Percentiles rank a stretch among this genome's conserved stretches.
These are phyloP conservation scores for Condylura cristata DNA, from an alignment of 2,113 vertebrate species.

Conservation along the genomic window DNA sequence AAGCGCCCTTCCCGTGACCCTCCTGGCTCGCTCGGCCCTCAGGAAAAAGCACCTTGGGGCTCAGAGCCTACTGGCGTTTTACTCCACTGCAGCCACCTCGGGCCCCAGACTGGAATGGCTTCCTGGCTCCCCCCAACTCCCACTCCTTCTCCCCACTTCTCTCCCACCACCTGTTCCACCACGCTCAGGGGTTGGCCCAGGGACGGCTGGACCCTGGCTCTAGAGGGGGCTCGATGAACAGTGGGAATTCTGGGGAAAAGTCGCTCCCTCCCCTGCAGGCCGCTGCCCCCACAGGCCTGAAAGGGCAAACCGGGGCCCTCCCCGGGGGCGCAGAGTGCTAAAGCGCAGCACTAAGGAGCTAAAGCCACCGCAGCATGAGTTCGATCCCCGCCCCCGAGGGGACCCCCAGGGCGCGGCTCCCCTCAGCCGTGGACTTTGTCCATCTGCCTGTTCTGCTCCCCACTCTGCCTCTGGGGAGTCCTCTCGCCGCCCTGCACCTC, in stretches of 20 bases:
- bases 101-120: no score
- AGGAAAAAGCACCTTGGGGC: not conserved
- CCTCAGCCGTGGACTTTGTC: no score
- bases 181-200: not conserved
- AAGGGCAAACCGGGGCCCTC: no score
- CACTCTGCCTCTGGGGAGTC: no score
- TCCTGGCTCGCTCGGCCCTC: not conserved
- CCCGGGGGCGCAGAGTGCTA: no score
- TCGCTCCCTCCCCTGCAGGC: constrained; percentile 25
- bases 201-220: not conserved
- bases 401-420: no score
- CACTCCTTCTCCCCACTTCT: not conserved
- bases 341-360: no score
- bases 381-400: no score
- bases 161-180: not conserved
- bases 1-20: not conserved
- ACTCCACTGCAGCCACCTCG: not conserved
- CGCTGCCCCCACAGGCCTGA: not conserved
- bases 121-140: not conserved
- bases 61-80: not conserved
- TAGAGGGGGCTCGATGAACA: not conserved
- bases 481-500: no score
- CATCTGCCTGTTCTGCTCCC: no score
- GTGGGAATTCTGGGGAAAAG: not conserved
- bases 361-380: no score